Percentiles rank a stretch among this genome's conserved stretches.
Conservation (phyloP, 1,140 invertebrate genomes). For the Euura saliciscinereae region DNA sequence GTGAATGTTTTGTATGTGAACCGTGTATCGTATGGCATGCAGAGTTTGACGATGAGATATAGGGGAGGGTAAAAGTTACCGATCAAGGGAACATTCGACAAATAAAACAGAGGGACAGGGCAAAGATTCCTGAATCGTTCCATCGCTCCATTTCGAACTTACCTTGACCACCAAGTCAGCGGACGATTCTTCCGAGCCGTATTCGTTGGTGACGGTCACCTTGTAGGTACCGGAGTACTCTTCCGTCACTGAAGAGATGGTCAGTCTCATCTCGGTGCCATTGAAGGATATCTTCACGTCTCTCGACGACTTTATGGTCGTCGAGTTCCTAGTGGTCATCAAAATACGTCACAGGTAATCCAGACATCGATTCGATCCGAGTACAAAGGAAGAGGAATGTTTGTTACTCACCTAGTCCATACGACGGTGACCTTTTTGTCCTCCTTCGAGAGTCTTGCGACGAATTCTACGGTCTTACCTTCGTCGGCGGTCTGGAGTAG, state of each 20-base stretch:
- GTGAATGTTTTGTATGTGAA: slow-evolving; percentile 22
- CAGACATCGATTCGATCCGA: not conserved
- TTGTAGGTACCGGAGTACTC: slow-evolving; percentile 79
- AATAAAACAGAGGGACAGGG: too few species aligned
- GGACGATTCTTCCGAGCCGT: slow-evolving; percentile 80
- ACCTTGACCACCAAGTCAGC: slow-evolving; percentile 75
- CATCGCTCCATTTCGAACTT: slow-evolving; percentile 15
- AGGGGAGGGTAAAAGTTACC: not conserved
- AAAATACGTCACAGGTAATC: too few species aligned
- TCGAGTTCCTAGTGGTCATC: slow-evolving; percentile 64
- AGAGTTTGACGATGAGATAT: not conserved
- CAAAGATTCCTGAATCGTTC: too few species aligned
- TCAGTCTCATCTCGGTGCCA: slow-evolving; percentile 77
- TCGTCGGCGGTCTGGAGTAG: slow-evolving; percentile 68
- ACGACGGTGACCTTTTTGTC: slow-evolving; percentile 81
- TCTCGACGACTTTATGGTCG: slow-evolving; percentile 72
- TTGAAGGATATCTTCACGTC: slow-evolving; percentile 79
- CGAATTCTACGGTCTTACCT: slow-evolving; percentile 79
- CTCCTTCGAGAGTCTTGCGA: slow-evolving; percentile 71
- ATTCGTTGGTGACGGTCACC: slow-evolving; percentile 81
- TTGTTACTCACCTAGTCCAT: slow-evolving; percentile 76
- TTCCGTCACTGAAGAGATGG: slow-evolving; percentile 71
- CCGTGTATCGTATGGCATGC: not conserved
- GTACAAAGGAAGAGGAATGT: not conserved
- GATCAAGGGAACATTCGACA: too few species aligned